A percentile compares a stretch with the other conserved stretches of the same genome.
These are phyloP conservation scores for Phoronis australis DNA, from an alignment of 2,888 invertebrate genomes.

Conservation along the genomic window DNA sequence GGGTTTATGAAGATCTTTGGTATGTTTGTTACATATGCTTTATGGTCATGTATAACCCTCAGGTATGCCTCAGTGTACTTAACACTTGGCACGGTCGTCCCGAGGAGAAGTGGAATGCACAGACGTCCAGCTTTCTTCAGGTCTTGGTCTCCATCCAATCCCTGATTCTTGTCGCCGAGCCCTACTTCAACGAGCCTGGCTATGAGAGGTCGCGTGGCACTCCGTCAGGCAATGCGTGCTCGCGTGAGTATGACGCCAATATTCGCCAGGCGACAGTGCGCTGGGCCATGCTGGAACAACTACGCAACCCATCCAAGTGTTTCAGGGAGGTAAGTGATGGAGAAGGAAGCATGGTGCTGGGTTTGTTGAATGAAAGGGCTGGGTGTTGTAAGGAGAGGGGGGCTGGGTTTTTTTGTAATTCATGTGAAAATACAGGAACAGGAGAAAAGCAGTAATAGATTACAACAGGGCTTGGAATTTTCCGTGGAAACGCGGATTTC, in stretches of 20 bases:
- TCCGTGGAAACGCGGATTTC: too few relatives aligned
- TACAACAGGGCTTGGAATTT: too few relatives aligned
- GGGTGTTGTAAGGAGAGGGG: too few relatives aligned
- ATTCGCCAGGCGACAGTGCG: constrained; percentile 90
- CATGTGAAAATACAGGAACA: too few relatives aligned
- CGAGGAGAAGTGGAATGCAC: constrained; percentile 95
- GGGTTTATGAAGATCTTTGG: too few relatives aligned
- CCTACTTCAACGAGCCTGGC: constrained; percentile 55
- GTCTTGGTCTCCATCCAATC: constrained; percentile 55
- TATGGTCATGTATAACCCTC: too few relatives aligned
- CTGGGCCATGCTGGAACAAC: constrained; percentile 94
- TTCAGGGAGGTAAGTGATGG: constrained; percentile 59
- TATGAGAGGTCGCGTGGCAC: constrained; percentile 54
- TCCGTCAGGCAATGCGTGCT: constrained; percentile 73
- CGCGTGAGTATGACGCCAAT: constrained; percentile 90
- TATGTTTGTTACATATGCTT: too few relatives aligned
- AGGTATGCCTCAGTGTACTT: constrained; percentile 78
- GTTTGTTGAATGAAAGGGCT: too few relatives aligned
- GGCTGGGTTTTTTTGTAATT: too few relatives aligned
- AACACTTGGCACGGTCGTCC: constrained; percentile 96
- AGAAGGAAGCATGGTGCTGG: too few relatives aligned
- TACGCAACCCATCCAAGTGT: constrained; percentile 81
- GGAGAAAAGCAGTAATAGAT: too few relatives aligned
- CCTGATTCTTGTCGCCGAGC: constrained; percentile 53
- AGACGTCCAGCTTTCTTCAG: constrained; percentile 82